phyloP scores from a whole-genome alignment of 2,797 vertebrate genomes.

The Diplodus puntazzo region DNA sequence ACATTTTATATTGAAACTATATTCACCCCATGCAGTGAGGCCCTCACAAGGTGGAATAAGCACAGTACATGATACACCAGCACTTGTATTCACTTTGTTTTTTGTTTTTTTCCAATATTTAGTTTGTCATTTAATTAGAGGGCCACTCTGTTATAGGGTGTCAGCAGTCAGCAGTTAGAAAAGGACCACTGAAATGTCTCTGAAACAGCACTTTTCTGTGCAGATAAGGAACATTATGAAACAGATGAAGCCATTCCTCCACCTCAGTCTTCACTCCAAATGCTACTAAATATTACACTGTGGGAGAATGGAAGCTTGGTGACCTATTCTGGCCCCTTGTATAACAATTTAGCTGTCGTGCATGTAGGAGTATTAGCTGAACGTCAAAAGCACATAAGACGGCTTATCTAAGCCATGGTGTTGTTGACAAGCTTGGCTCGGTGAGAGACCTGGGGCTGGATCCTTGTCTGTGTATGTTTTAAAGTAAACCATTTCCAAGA shows the following conservation, averaged over 20 bases:
- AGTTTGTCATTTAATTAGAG: constrained; percentile 11
- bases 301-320: constrained; percentile 46
- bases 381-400: constrained; percentile 58
- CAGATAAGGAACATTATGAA: constrained; percentile 2
- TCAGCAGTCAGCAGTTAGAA: background rate
- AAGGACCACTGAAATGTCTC: background rate
- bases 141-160: background rate
- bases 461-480: constrained; percentile 70
- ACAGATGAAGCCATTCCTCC: constrained; percentile 26
- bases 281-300: constrained; percentile 42
- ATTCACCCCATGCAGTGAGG: too few relatives aligned
- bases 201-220: background rate
- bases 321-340: constrained; percentile 47
- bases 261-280: constrained; percentile 20
- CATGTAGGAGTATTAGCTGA: constrained; percentile 52
- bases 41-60: too few relatives aligned
- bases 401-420: constrained; percentile 70
- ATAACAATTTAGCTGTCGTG: constrained; percentile 48
- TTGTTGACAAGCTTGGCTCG: constrained; percentile 75
- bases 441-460: constrained; percentile 40
- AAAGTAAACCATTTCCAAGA: constrained; percentile 72
- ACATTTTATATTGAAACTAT: too few relatives aligned
- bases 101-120: background rate
- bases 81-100: too few relatives aligned
- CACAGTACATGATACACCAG: too few relatives aligned